Percentiles rank a stretch among this genome's conserved stretches.
These are phyloP conservation scores for Mormyrus hasselquistii DNA, from an alignment of 2,797 vertebrate species.

Conservation along the genomic window DNA sequence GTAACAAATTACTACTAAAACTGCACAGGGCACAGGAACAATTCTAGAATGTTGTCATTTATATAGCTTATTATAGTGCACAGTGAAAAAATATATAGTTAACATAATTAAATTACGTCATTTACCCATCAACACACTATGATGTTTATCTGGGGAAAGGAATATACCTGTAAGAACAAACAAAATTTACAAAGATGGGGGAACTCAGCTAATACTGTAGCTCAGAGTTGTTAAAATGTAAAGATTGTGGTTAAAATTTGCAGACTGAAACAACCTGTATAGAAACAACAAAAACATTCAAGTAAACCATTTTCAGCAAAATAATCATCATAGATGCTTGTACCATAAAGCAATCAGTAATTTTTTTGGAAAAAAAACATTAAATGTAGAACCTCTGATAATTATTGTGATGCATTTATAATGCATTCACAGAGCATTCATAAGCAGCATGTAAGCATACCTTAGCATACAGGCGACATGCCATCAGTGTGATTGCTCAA, in stretches of 20 bases:
- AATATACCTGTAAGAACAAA: not conserved
- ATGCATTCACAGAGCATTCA: not conserved
- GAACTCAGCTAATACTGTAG: not conserved
- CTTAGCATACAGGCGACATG: not conserved
- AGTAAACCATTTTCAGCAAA: not conserved
- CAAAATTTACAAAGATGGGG: not conserved
- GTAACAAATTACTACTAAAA: not conserved
- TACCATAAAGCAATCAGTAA: not conserved
- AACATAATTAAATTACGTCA: not conserved
- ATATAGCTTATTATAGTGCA: not conserved
- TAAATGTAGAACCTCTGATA: not conserved
- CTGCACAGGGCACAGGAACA: not conserved
- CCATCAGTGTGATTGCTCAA: not conserved
- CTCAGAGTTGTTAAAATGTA: not conserved
- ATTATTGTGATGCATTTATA: not conserved
- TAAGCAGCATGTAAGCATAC: not conserved
- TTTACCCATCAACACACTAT: not conserved
- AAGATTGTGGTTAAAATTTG: not conserved
- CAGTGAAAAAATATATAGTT: not conserved
- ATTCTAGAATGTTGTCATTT: not conserved
- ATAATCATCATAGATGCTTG: not conserved
- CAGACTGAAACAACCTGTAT: not conserved
- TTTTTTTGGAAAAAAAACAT: not conserved
- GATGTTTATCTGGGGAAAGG: not conserved
- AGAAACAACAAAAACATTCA: not conserved